Percentiles rank a stretch among this genome's conserved stretches.
These are phyloP conservation scores for Atta texana DNA, from an alignment of 1,140 invertebrate species.

Conservation along the genomic window DNA sequence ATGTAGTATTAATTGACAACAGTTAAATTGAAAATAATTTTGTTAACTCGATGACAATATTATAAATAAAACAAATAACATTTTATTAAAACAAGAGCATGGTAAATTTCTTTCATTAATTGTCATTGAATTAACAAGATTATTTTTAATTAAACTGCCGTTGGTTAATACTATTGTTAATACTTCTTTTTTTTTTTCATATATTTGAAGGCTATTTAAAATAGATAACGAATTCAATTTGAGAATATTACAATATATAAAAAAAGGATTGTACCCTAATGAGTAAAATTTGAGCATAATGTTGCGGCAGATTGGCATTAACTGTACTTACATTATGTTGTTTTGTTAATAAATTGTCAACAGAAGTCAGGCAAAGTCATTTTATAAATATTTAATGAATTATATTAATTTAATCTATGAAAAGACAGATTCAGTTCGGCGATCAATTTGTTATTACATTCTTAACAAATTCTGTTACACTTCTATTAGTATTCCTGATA, in stretches of 20 bases:
- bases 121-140: no score
- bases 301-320: background rate
- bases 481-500: background rate
- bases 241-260: background rate
- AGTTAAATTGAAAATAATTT: no score
- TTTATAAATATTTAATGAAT: background rate
- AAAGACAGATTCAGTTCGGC: background rate
- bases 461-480: background rate
- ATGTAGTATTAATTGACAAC: background rate
- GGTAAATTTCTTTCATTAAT: no score
- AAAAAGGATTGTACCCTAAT: background rate
- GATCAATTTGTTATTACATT: background rate
- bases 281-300: background rate
- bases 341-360: background rate
- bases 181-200: background rate
- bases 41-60: no score
- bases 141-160: no score
- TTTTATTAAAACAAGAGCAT: no score
- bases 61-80: no score
- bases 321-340: background rate
- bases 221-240: background rate
- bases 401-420: background rate
- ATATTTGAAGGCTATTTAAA: background rate
- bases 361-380: background rate
- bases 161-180: no score